Evolutionary conservation across 2,888 invertebrate genomes (phyloP).

Genomic region (Xylocampa areola): DNA sequence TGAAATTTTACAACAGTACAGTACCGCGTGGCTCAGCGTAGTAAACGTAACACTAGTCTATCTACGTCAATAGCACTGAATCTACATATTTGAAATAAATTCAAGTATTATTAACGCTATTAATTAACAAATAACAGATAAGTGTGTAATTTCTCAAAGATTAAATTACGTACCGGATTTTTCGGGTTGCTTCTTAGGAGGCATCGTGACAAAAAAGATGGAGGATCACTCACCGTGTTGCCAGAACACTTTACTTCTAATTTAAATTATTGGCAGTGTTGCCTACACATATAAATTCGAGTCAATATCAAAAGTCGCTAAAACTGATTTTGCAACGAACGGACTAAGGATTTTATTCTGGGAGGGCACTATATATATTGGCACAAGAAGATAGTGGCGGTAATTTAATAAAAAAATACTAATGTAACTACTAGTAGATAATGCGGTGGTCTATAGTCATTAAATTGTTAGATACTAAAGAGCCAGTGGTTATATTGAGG

Average conservation of each 20-base stretch:
- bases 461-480: too few relatives aligned
- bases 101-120: slow-evolving; percentile 4
- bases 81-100: slow-evolving; percentile 4
- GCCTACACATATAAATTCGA: too few relatives aligned
- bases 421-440: too few relatives aligned
- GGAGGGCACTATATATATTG: too few relatives aligned
- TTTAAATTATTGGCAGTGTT: slow-evolving; percentile 37
- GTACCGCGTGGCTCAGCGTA: slow-evolving; percentile 76
- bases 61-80: slow-evolving; percentile 3
- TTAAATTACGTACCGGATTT: slow-evolving; percentile 93
- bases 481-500: too few relatives aligned
- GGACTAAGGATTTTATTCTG: too few relatives aligned
- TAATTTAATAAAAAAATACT: too few relatives aligned
- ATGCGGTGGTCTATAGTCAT: too few relatives aligned
- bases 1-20: slow-evolving; percentile 54
- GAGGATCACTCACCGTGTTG: slow-evolving; percentile 63
- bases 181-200: slow-evolving; percentile 96
- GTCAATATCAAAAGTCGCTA: too few relatives aligned
- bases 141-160: slow-evolving; percentile 54
- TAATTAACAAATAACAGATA: slow-evolving; percentile 9
- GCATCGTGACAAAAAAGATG: slow-evolving; percentile 92
- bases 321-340: too few relatives aligned
- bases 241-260: slow-evolving; percentile 30
- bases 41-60: slow-evolving; percentile 48
- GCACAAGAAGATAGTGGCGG: too few relatives aligned